Base-by-base conservation (phyloP, 1,140 invertebrate genomes). In the Lerema accius region DNA sequence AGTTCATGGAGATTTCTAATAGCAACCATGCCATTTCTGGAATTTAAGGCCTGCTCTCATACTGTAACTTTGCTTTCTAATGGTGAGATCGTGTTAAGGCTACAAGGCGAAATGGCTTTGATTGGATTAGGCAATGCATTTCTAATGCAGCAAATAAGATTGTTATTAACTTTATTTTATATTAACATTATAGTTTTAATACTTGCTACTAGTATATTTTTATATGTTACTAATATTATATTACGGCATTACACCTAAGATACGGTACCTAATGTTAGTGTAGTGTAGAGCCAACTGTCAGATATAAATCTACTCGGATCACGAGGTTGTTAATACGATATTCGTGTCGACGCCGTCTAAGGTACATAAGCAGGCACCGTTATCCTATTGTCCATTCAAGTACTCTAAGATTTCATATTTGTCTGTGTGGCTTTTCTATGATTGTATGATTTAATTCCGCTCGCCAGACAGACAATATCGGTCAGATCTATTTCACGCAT, bases 271-370 rank as follows among this genome's bases (percentile, higher is more conserved):
- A 56, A 43, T 28, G 39, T 26, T 42, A 32, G 40, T 56, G 19
- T 16, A 28, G 19, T 32, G 40, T 42, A 9, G 61, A 71, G 59
- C 64, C 2, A 49, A 65, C 66, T 84, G 81, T 80, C 76, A 82
- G 80, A 83, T 85, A 89, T 86, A 87, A 85, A 89, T 88, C 80
- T 83, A 73, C 67, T 67, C 62, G 80, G 85, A 88, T 90, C 85
- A 86, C 83, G 84, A 88, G 84, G 76, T 83, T 67, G 78, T 82
- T 86, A 90, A 89, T 89, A 84, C 85, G 81, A 86, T 84, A 88
- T 85, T 89, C 81, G 85, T 88, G 85, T 88, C 85, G 85, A 78
- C 82, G 81, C 78, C 71, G 77, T 76, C 76, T 76, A 61, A 71
- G 65, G 78, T 79, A 67, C 56, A 61, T 56, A 63, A 9, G 40